These are phyloP conservation scores for Ceyx margarethae DNA, from an alignment of 2,113 vertebrate genomes.

Conservation along the genomic window DNA sequence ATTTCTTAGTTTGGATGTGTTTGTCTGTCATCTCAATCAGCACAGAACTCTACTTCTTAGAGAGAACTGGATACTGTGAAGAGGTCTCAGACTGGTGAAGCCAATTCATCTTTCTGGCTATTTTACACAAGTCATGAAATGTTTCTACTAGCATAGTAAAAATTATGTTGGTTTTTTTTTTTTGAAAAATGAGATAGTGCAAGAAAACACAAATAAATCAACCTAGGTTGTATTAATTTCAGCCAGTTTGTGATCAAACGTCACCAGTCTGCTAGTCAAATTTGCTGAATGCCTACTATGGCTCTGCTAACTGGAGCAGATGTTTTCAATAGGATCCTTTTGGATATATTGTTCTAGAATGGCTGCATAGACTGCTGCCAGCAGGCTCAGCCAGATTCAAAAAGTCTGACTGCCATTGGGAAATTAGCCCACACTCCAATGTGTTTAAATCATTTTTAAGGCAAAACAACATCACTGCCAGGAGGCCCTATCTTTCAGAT, in stretches of 20 bases:
- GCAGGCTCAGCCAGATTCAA: slow-evolving; percentile 1
- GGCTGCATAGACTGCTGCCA: neutral
- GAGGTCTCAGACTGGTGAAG: neutral
- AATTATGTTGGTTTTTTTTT: neutral
- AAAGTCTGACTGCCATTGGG: slow-evolving; percentile 8
- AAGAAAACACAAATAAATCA: neutral
- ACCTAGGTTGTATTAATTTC: neutral
- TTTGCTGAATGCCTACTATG: neutral
- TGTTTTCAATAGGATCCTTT: neutral
- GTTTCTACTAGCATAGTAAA: neutral
- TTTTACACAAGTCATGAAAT: neutral
- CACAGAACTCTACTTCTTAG: neutral
- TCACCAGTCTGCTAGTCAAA: neutral
- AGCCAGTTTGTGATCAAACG: neutral
- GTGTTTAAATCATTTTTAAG: slow-evolving; percentile 23
- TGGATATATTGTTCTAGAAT: neutral
- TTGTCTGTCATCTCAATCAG: neutral
- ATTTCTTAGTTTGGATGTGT: neutral
- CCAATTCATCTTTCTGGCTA: neutral
- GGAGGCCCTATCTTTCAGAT: neutral
- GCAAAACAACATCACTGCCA: neutral
- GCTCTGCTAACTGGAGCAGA: slow-evolving; percentile 7
- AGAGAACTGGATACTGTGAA: neutral
- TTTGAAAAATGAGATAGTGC: neutral
- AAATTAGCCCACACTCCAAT: neutral